Percentiles rank a stretch among this genome's conserved stretches.
phyloP scores from a whole-genome alignment of 2,888 invertebrate genomes.

The Embidobia sp. region DNA sequence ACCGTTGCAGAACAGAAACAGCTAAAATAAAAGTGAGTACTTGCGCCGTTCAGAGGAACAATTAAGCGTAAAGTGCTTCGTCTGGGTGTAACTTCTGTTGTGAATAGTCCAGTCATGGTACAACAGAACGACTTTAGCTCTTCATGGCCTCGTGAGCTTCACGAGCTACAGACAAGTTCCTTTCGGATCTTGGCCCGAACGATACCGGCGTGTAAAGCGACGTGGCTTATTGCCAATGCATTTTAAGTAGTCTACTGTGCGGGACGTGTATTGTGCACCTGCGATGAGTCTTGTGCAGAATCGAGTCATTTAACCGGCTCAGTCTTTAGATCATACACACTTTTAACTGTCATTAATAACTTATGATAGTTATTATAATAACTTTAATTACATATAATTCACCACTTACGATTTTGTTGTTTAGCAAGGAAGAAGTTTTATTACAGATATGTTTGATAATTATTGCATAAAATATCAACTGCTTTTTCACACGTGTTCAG shows the following conservation, averaged over 20 bases:
- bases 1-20: too few relatives aligned
- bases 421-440: too few relatives aligned
- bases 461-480: too few relatives aligned
- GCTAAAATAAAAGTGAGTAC: too few relatives aligned
- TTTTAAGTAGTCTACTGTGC: constrained; percentile 78
- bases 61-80: constrained; percentile 56
- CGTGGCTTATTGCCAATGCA: constrained; percentile 80
- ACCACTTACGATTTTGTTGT: too few relatives aligned
- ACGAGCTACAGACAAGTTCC: constrained; percentile 68
- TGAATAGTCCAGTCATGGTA: constrained; percentile 68
- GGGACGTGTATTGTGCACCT: constrained; percentile 73
- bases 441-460: too few relatives aligned
- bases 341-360: constrained; percentile 46
- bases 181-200: constrained; percentile 60
- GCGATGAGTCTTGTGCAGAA: constrained; percentile 58
- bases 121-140: constrained; percentile 67
- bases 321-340: constrained; percentile 43
- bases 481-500: too few relatives aligned
- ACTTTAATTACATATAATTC: constrained; percentile 12
- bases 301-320: constrained; percentile 58
- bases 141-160: constrained; percentile 65
- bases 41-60: too few relatives aligned
- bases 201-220: constrained; percentile 75
- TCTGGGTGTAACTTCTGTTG: constrained; percentile 67
- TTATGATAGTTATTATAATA: background rate